Evolutionary conservation across 2,113 vertebrate species (phyloP).

Genomic region (Falcunculus frontatus): DNA sequence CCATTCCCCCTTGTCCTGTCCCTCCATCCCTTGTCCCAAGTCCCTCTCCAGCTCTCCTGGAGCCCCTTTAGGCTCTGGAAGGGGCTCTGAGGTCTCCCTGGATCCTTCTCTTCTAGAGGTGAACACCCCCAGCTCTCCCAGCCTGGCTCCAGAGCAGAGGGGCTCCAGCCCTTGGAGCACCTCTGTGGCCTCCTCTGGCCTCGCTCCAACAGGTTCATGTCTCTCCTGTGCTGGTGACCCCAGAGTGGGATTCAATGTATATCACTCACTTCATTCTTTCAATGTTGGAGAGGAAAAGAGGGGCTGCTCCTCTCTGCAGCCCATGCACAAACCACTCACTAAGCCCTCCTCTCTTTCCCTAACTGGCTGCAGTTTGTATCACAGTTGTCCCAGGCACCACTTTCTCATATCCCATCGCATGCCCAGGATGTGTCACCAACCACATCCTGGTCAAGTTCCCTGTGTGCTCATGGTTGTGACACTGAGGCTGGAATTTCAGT

Average conservation of each 20-base stretch:
- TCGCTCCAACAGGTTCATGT: not conserved
- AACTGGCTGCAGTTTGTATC: not conserved
- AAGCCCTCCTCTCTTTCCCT: no score
- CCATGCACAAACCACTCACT: not conserved
- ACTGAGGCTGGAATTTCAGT: not conserved
- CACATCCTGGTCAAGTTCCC: not conserved
- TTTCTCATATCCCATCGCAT: not conserved
- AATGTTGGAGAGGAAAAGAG: not conserved
- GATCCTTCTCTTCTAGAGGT: no score
- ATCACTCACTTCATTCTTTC: not conserved
- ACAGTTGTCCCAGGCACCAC: not conserved
- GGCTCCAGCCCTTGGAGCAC: not conserved
- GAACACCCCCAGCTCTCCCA: not conserved
- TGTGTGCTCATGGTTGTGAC: accelerated
- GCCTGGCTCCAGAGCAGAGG: not conserved
- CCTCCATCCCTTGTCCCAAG: no score
- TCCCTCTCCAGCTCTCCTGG: no score
- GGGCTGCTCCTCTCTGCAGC: not conserved
- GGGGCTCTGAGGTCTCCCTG: no score
- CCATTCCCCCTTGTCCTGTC: not conserved
- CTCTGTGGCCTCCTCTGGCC: accelerated
- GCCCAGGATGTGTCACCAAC: not conserved
- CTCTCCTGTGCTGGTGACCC: not conserved
- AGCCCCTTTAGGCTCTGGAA: no score
- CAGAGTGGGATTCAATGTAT: accelerated